Evolutionary conservation across 2,797 vertebrate species (phyloP).

Genomic region (Tarsius wallacei): DNA sequence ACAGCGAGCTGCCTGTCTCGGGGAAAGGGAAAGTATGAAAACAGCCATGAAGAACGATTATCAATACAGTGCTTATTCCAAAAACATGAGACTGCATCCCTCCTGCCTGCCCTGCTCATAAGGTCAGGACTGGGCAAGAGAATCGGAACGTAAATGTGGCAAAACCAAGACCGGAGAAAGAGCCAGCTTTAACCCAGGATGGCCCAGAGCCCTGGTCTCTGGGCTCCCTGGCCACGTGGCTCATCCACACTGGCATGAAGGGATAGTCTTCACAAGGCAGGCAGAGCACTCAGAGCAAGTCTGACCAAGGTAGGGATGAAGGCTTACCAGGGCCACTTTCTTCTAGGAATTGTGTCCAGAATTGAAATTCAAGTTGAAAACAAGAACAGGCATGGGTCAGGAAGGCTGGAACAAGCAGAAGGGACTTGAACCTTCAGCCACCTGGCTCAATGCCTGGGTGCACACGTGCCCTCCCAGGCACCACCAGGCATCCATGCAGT

Average conservation of each 20-base stretch:
- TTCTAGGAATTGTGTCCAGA: background rate
- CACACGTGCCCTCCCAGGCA: background rate
- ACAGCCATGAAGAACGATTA: background rate
- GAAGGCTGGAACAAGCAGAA: background rate
- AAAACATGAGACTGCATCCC: background rate
- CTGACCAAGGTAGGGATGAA: background rate
- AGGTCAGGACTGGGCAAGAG: background rate
- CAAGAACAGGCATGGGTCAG: background rate
- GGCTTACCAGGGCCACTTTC: background rate
- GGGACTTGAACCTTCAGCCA: background rate
- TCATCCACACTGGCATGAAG: background rate
- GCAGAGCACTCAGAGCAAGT: background rate
- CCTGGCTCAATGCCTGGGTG: background rate
- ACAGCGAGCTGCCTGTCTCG: background rate
- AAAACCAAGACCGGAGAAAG: background rate
- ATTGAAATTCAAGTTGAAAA: conserved; percentile 26
- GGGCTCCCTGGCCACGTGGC: background rate
- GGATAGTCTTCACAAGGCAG: background rate
- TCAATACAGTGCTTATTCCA: background rate
- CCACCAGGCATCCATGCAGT: background rate
- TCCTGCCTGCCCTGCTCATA: background rate
- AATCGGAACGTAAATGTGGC: background rate
- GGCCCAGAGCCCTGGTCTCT: background rate
- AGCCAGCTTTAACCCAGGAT: no score
- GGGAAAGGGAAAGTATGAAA: background rate